These are phyloP conservation scores for Ctenomys sociabilis DNA, from an alignment of 2,113 vertebrate species.

Conservation along the genomic window DNA sequence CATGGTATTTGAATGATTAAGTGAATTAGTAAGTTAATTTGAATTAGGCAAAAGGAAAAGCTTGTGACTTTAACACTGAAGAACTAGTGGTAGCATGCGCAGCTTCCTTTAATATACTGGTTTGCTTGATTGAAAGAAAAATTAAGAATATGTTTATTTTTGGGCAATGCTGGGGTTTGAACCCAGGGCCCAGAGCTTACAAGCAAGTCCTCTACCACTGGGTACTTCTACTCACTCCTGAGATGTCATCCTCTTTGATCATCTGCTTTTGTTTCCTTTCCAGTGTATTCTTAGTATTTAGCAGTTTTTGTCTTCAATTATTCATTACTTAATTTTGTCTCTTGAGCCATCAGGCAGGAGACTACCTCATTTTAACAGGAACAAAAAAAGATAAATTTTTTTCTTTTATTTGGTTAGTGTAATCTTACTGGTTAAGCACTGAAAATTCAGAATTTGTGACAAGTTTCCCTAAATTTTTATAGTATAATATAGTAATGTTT, in stretches of 20 bases:
- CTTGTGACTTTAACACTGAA: background rate
- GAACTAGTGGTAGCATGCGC: background rate
- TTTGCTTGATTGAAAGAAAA: background rate
- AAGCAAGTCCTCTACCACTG: background rate
- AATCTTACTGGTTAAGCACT: background rate
- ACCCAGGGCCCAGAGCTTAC: background rate
- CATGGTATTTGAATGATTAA: background rate
- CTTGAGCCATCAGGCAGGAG: background rate
- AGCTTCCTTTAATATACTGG: background rate
- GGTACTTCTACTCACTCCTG: background rate
- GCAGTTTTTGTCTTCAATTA: conserved; percentile 12
- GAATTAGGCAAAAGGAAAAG: too few relatives aligned
- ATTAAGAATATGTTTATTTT: background rate
- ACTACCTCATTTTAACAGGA: background rate
- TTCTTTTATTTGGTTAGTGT: background rate
- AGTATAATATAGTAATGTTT: background rate
- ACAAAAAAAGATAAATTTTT: background rate
- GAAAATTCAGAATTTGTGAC: background rate
- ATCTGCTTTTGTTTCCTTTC: background rate
- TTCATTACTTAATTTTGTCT: background rate
- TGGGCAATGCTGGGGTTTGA: background rate
- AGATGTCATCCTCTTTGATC: background rate
- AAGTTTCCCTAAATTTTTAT: background rate
- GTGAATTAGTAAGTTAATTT: background rate
- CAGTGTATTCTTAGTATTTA: background rate